A percentile compares a stretch with the other conserved stretches of the same genome.
These are phyloP conservation scores for Luffia ferchaultella DNA, from an alignment of 2,888 invertebrate species.

Conservation along the genomic window DNA sequence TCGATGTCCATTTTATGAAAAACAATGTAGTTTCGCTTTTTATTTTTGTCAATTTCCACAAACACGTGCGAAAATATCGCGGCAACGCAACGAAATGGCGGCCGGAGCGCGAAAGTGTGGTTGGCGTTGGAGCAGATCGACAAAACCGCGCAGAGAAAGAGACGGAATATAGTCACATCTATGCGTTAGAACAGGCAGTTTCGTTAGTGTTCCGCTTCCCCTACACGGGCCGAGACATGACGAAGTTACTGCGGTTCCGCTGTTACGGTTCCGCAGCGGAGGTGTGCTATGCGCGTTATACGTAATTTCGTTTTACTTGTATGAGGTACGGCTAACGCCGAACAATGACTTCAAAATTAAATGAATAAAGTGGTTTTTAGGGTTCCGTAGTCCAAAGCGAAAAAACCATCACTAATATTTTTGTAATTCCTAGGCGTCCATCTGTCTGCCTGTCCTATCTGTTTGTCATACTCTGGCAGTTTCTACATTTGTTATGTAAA, in stretches of 20 bases:
- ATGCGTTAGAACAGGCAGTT: conserved; percentile 8
- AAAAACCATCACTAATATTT: too few relatives aligned
- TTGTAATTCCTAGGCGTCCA: too few relatives aligned
- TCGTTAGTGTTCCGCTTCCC: conserved; percentile 4
- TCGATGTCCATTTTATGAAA: conserved; percentile 11
- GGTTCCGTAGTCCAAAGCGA: too few relatives aligned
- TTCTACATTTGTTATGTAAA: too few relatives aligned
- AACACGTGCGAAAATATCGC: conserved; percentile 11
- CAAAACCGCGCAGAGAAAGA: conserved; percentile 3
- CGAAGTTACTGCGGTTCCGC: conserved; percentile 7
- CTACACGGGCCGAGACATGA: conserved; percentile 1
- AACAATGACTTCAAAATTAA: too few relatives aligned
- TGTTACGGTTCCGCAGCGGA: conserved; percentile 8
- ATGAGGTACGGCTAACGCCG: too few relatives aligned
- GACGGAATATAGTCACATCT: conserved; percentile 2
- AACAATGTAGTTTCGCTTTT: conserved; percentile 10
- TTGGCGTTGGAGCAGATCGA: conserved; percentile 1
- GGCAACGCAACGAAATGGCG: conserved; percentile 12
- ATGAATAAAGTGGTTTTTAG: too few relatives aligned
- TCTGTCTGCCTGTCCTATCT: too few relatives aligned
- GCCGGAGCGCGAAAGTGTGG: conserved; percentile 10
- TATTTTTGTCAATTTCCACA: conserved; percentile 11
- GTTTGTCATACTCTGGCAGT: too few relatives aligned
- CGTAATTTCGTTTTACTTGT: too few relatives aligned
- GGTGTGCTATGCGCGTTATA: conserved; percentile 7